Percentiles rank a stretch among this genome's conserved stretches.
phyloP scores from a whole-genome alignment of 2,113 vertebrate species.

The Chauna torquata region DNA sequence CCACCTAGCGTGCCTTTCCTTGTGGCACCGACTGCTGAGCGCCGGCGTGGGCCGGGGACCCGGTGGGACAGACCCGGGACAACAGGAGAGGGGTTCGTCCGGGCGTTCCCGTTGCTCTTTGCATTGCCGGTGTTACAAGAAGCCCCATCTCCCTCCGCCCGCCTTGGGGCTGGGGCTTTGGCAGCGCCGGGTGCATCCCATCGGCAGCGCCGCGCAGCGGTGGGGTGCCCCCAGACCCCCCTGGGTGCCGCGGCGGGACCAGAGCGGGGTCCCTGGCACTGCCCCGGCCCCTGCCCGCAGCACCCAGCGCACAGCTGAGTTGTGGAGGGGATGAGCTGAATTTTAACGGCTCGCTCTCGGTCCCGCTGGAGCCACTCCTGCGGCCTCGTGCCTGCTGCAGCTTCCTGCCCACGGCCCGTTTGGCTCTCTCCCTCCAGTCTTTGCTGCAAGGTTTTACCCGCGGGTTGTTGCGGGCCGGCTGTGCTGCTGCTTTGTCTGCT shows the following conservation, averaged over 20 bases:
- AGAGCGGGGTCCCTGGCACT: too few species aligned
- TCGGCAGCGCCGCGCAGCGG: fast-evolving
- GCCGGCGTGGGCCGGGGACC: neutral
- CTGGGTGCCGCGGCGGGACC: neutral
- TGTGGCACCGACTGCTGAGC: neutral
- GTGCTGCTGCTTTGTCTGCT: neutral
- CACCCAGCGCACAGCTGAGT: neutral
- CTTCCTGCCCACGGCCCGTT: too few species aligned
- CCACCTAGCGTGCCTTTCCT: neutral
- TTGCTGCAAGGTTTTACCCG: fast-evolving
- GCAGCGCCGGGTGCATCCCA: neutral
- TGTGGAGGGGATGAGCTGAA: neutral
- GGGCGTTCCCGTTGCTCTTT: fast-evolving
- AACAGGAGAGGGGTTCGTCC: neutral
- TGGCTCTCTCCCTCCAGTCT: neutral
- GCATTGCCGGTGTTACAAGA: fast-evolving
- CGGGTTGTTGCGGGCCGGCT: neutral
- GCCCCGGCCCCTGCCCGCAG: neutral
- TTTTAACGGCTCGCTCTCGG: fast-evolving
- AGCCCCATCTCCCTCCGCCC: fast-evolving
- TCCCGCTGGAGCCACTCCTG: too few species aligned
- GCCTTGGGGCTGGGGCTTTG: fast-evolving
- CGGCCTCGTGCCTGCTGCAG: too few species aligned
- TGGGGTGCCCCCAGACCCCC: neutral
- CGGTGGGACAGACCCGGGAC: fast-evolving